A percentile compares a stretch with the other conserved stretches of the same genome.
phyloP scores from a whole-genome alignment of 1,140 invertebrate genomes.

The Heterodera carotae region DNA sequence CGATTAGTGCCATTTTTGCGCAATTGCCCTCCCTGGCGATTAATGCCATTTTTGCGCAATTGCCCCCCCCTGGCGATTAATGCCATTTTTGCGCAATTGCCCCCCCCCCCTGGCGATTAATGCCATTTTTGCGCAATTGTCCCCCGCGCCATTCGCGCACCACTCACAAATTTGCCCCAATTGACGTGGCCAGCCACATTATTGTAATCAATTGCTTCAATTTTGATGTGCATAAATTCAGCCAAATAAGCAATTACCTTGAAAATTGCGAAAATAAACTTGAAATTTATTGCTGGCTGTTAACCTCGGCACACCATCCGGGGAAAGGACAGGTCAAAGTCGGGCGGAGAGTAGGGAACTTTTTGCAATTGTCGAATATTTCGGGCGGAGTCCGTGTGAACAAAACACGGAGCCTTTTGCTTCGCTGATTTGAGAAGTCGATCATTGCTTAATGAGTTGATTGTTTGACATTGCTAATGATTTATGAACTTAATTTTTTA shows the following conservation, averaged over 20 bases:
- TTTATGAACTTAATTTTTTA: too few relatives aligned
- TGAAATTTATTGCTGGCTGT: neutral
- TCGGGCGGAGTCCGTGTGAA: slow-evolving; percentile 30
- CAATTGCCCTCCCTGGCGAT: too few relatives aligned
- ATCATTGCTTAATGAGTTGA: neutral
- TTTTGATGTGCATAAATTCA: slow-evolving; percentile 36
- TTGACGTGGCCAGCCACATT: slow-evolving; percentile 34
- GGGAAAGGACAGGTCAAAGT: slow-evolving; percentile 44
- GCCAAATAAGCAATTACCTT: slow-evolving; percentile 44
- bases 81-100: neutral
- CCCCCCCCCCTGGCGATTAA: neutral
- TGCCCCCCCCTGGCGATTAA: neutral
- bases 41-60: neutral
- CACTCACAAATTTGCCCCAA: slow-evolving; percentile 44
- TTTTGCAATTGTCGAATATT: slow-evolving; percentile 41
- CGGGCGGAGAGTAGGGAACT: slow-evolving; percentile 43
- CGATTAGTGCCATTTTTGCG: too few relatives aligned
- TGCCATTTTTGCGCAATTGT: too few relatives aligned
- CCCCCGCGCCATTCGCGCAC: too few relatives aligned
- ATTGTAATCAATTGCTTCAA: slow-evolving; percentile 38
- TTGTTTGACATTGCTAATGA: too few relatives aligned
- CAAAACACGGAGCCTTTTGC: slow-evolving; percentile 11
- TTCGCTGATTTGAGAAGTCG: neutral
- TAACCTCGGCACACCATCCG: slow-evolving; percentile 50
- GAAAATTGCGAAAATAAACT: slow-evolving; percentile 13